A percentile compares a stretch with the other conserved stretches of the same genome.
Conservation (phyloP, 2,113 vertebrate species). For the Gymnocephalus cernua region DNA sequence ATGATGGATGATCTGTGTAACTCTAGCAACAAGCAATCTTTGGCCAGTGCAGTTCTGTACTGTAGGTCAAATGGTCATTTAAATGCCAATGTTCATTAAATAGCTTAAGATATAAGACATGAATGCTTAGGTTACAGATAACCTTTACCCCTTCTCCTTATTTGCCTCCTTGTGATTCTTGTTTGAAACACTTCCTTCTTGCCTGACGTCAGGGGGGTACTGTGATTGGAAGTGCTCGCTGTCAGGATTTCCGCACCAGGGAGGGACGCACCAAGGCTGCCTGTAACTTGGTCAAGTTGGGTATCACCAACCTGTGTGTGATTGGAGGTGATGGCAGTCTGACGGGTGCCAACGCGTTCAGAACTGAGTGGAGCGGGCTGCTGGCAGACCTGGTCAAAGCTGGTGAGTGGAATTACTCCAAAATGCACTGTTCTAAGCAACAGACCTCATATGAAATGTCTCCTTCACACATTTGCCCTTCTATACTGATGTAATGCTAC, state of each 20-base stretch:
- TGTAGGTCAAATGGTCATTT: constrained; percentile 58
- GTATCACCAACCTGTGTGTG: constrained; percentile 91
- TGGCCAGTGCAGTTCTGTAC: neutral
- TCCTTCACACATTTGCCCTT: neutral
- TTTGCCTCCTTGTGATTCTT: constrained; percentile 1
- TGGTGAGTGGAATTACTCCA: constrained; percentile 77
- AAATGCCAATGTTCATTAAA: constrained; percentile 67
- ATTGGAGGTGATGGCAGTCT: constrained; percentile 84
- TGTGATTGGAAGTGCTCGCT: constrained; percentile 95
- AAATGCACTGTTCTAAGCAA: neutral
- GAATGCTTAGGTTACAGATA: constrained; percentile 20
- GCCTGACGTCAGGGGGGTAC: constrained; percentile 89
- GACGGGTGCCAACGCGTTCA: constrained; percentile 94
- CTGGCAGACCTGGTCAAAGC: constrained; percentile 87
- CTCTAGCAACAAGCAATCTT: constrained; percentile 5
- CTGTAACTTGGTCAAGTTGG: constrained; percentile 89
- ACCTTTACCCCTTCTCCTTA: neutral
- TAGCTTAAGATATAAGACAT: constrained; percentile 21
- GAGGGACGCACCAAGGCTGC: constrained; percentile 92
- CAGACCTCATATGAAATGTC: neutral
- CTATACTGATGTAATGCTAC: neutral
- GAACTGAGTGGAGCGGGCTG: constrained; percentile 91
- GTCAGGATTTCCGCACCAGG: constrained; percentile 90
- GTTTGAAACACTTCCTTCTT: constrained; percentile 11
- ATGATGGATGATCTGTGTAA: constrained; percentile 22